Conservation (phyloP, 2,113 vertebrate species). For the Spea bombifrons region DNA sequence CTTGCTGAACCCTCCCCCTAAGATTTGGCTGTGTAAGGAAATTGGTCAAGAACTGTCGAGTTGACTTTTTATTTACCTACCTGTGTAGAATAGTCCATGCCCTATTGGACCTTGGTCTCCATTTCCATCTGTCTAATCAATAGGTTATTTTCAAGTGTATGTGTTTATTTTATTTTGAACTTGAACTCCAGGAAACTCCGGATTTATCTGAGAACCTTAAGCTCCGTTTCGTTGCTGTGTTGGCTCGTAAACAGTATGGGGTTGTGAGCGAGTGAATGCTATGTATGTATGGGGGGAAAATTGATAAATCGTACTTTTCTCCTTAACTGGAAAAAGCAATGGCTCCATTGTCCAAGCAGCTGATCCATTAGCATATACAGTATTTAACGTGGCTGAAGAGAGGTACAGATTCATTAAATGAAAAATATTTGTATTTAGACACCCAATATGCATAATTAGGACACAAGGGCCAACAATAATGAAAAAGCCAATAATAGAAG, state of each 20-base stretch:
- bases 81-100: constrained; percentile 16
- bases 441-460: no score
- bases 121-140: constrained; percentile 10
- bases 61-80: constrained; percentile 60
- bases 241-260: neutral
- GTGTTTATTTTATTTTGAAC: neutral
- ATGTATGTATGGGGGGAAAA: no score
- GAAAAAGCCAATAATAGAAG: no score
- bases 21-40: constrained; percentile 61
- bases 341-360: no score
- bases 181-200: neutral
- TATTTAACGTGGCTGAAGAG: no score
- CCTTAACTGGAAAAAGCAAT: no score
- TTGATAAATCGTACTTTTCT: no score
- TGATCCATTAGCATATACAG: no score
- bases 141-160: constrained; percentile 42
- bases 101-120: constrained; percentile 34
- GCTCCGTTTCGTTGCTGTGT: neutral
- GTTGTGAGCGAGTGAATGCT: no score
- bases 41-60: constrained; percentile 62
- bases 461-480: no score
- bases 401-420: no score
- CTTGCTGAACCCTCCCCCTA: constrained; percentile 69
- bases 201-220: neutral
- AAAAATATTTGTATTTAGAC: no score